phyloP scores from a whole-genome alignment of 2,888 invertebrate genomes.

The Caradrina kadenii region DNA sequence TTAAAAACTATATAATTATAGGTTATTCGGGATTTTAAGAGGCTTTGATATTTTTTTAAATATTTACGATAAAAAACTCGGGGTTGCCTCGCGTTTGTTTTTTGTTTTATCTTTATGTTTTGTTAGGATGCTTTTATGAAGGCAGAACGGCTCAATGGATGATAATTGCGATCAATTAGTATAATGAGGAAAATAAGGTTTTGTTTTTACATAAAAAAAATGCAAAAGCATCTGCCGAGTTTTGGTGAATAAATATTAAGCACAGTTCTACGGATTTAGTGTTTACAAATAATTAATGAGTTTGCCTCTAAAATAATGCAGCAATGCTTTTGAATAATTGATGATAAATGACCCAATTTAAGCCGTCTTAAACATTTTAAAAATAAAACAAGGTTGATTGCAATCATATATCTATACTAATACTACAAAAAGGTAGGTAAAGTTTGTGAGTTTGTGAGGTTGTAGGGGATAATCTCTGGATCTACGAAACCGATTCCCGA shows the following conservation, averaged over 20 bases:
- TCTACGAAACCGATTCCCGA: too few relatives aligned
- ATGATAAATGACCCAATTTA: not conserved
- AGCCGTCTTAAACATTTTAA: not conserved
- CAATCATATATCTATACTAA: too few relatives aligned
- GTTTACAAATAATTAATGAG: not conserved
- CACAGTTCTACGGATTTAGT: not conserved
- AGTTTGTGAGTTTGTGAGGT: too few relatives aligned
- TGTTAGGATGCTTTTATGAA: conserved; percentile 36
- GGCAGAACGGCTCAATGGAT: conserved; percentile 18
- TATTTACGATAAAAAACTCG: conserved; percentile 47
- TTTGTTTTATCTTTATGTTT: conserved; percentile 33
- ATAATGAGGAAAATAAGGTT: conserved; percentile 11
- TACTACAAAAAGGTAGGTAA: too few relatives aligned
- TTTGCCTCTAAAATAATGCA: too few relatives aligned
- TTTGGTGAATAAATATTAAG: not conserved
- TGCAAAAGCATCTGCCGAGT: not conserved
- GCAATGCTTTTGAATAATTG: not conserved
- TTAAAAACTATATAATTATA: conserved; percentile 69
- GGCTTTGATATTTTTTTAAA: conserved; percentile 44
- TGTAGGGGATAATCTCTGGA: too few relatives aligned
- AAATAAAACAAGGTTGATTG: not conserved
- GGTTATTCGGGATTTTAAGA: conserved; percentile 55
- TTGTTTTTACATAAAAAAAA: conserved; percentile 7
- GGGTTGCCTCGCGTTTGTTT: conserved; percentile 23
- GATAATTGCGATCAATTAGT: conserved; percentile 37